phyloP scores from a whole-genome alignment of 2,797 vertebrate genomes.

The Helicolenus hilgendorfi region DNA sequence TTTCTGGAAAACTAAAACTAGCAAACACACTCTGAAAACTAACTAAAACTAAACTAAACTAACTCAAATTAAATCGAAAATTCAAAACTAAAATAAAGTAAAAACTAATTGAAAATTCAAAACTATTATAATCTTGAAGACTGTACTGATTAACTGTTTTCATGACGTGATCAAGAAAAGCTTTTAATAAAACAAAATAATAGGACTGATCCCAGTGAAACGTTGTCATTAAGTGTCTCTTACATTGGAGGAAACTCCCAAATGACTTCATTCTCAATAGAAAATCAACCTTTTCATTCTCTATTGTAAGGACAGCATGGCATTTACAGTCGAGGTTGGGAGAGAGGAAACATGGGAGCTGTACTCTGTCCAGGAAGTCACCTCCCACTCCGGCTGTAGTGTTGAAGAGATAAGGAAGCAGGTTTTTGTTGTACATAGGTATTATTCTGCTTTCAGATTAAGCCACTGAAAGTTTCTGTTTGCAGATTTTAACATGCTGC shows the following conservation, averaged over 20 bases:
- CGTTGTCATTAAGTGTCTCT: background rate
- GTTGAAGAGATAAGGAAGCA: conserved; percentile 74
- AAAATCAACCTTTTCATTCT: conserved; percentile 21
- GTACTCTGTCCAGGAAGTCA: conserved; percentile 76
- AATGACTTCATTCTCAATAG: conserved; percentile 1
- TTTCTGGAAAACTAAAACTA: too few relatives aligned
- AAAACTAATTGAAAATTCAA: too few relatives aligned
- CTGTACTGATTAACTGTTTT: background rate
- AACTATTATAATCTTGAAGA: too few relatives aligned
- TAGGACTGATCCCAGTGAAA: background rate
- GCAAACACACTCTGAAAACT: too few relatives aligned
- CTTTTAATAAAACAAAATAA: background rate
- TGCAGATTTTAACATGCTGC: background rate
- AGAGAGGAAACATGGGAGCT: conserved; percentile 76
- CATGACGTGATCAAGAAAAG: background rate
- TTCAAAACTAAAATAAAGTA: too few relatives aligned
- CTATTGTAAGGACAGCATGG: conserved; percentile 38
- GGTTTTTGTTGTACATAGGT: conserved; percentile 28
- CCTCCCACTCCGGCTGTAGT: conserved; percentile 66
- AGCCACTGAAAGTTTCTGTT: background rate
- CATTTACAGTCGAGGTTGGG: conserved; percentile 37
- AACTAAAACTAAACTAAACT: too few relatives aligned
- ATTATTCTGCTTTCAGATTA: conserved; percentile 13
- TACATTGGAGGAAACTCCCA: background rate
- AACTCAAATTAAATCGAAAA: too few relatives aligned